Evolutionary conservation across 2,113 vertebrate genomes (phyloP), one percentile per base, ranked within the genome.

Genomic region (Caranx ignobilis): DNA sequence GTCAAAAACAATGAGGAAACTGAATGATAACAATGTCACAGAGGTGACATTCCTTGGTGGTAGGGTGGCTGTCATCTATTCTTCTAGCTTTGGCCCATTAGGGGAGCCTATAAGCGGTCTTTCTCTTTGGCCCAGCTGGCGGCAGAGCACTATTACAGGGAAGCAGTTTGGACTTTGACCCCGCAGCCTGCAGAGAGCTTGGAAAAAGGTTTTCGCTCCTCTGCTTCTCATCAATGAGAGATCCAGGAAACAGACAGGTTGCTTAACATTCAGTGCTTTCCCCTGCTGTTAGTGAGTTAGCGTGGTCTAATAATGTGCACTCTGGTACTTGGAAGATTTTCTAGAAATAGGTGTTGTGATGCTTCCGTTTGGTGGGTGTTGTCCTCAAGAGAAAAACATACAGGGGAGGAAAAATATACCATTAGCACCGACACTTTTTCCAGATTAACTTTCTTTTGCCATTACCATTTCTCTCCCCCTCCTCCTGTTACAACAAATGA

Each of bases 141-240:
- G 77, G 61, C 5, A 18, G 68, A 73, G 62, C 82, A 78, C 81
- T 77, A 73, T 89, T 90, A 89, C 76, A 90, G 78, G 73, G 81
- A 71, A 83, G 86, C 56, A 39, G 86, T 56, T 71, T 81, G 86
- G 77, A 91, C 89, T 90, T 85, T 90, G 90, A 93, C 86, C 91
- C 77, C 35, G 12, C 21, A 70, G 73, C 59, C 71, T 35, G 56
- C 61, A 70, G 73, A 83, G 64, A 68, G 57, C 73, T 78, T 63
- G 57, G 82, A 76, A 91, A 83, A 71, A 70, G 67, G 3, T 84
- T 73, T 67, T 59, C 68, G 54, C 85, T 55, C 74, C 70, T 81
- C 85, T 77, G 79, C 39, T 71, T 79, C 35, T 82, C 12, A n/a
- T 86, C 77, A 78, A 18, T 3, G 66, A 66, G 43, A 72, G 45